Conservation (phyloP, 1,140 invertebrate genomes). For the Aphaenogaster ashmeadi region DNA sequence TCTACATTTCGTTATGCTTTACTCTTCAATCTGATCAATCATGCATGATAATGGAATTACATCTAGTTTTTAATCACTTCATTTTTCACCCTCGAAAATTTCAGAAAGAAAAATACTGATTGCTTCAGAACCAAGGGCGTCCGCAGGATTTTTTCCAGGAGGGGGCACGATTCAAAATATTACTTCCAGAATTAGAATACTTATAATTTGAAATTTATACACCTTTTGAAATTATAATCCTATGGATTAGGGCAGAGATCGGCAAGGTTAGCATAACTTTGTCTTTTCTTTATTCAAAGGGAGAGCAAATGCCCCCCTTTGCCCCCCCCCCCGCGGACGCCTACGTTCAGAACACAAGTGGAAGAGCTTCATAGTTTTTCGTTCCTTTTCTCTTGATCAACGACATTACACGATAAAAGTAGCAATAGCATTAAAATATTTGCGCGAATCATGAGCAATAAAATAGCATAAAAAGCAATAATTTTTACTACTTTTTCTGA, state of each 20-base stretch:
- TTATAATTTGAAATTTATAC: no score
- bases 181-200: no score
- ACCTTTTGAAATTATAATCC: no score
- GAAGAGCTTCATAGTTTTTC: background rate
- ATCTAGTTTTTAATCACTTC: conserved; percentile 3
- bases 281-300: no score
- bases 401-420: background rate
- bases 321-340: no score
- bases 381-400: background rate
- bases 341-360: background rate
- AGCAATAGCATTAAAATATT: background rate
- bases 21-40: conserved; percentile 13
- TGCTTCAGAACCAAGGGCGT: background rate
- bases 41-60: background rate
- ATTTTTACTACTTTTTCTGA: background rate
- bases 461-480: background rate
- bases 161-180: no score
- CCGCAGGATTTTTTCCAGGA: no score
- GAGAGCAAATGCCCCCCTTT: no score
- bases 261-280: no score
- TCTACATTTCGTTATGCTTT: conserved; percentile 13
- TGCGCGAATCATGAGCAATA: background rate
- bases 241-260: no score
- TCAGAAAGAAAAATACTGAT: background rate
- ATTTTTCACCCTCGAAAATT: background rate